Conservation (phyloP, 2,113 vertebrate species). For the Nyctereutes procyonoides region DNA sequence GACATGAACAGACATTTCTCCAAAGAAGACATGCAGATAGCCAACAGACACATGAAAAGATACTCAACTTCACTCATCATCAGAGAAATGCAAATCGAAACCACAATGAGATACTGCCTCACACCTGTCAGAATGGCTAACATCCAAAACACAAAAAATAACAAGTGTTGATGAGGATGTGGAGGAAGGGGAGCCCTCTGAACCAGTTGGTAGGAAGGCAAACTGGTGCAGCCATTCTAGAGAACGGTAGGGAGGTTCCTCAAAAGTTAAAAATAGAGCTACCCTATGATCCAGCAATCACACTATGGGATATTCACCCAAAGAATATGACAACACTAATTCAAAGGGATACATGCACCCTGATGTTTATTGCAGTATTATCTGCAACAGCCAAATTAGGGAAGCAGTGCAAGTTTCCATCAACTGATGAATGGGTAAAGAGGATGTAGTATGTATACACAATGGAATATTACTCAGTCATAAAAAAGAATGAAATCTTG, state of each 20-base stretch:
- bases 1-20: background rate
- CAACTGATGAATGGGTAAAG: background rate
- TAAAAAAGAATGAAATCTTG: background rate
- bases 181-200: background rate
- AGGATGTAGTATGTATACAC: background rate
- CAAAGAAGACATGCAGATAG: background rate
- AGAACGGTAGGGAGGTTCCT: background rate
- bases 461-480: background rate
- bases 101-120: background rate
- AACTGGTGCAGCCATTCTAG: background rate
- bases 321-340: background rate
- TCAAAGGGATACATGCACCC: background rate
- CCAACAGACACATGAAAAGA: background rate
- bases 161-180: background rate
- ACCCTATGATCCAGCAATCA: background rate
- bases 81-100: background rate
- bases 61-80: background rate
- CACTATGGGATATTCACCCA: background rate
- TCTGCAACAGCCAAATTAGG: background rate
- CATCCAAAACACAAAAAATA: background rate
- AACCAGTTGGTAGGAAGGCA: too few relatives aligned
- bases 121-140: background rate
- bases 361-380: background rate
- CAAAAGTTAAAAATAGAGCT: background rate
- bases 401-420: background rate